Evolutionary conservation across 2,797 vertebrate species (phyloP), one percentile per base, ranked within the genome.

Genomic region (Pygocentrus nattereri): DNA sequence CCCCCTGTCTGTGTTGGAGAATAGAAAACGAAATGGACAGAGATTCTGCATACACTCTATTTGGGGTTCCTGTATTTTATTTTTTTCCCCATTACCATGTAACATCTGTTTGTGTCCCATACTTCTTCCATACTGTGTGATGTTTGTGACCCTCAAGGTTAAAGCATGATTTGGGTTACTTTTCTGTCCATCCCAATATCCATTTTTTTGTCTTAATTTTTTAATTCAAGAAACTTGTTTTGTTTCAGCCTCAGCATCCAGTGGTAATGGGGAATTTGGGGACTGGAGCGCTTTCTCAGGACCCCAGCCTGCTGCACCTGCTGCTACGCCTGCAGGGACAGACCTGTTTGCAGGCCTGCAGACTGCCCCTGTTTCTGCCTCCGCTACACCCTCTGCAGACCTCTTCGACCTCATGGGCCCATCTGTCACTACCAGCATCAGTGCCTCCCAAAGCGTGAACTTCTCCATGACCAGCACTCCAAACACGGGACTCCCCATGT

Each of bases 261-360:
- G 91, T 92, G 95, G 94, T 83, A 97, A 95, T 75, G 95, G 94
- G 91, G 97, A 99, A 25, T 99, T 99, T 87, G 98, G 97, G 78
- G 97, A 97, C 81, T 99, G 98, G 98, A 97, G 96, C 86, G 94
- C 97, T 89, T 99, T 99, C 93, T 96, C 95, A 79, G 92, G 93
- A 68, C 93, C 92, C 87, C 92, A 96, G 82, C 92, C 85, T 85
- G 90, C 88, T 0, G 74, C 92, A 71, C 82, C 85, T 27, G 81
- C 91, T 41, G 88, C 91, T 59, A 96, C 95, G 90, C 87, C 94
- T 71, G 83, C 89, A 19, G 90, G 87, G 79, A 86, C 88, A 31
- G 93, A 97, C 88, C 94, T 96, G 78, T 97, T 96, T 82, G 85
- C 92, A 83, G 85, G 87, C 85, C 87, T 92, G 80, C 93, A 95